Percentiles rank a stretch among this genome's conserved stretches.
These are phyloP conservation scores for Elanoides forficatus DNA, from an alignment of 2,113 vertebrate genomes.

Conservation along the genomic window DNA sequence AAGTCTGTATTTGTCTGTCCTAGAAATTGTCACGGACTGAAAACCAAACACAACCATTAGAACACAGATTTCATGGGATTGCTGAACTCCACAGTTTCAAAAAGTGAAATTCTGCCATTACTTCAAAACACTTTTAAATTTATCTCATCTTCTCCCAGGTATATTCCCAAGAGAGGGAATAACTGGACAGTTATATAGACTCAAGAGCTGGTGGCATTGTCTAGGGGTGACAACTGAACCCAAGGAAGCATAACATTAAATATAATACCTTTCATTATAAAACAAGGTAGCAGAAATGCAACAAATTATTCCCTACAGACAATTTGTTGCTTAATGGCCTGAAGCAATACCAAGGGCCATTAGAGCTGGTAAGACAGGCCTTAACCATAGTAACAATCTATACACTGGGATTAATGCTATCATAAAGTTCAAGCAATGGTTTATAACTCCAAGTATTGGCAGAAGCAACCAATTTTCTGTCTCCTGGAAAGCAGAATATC, in stretches of 20 bases:
- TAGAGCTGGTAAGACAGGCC: constrained; percentile 39
- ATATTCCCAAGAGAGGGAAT: neutral
- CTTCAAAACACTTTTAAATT: neutral
- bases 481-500: constrained; percentile 43
- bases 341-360: constrained; percentile 48
- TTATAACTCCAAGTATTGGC: constrained; percentile 50
- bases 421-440: constrained; percentile 55
- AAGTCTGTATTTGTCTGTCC: neutral
- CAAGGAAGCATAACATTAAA: neutral
- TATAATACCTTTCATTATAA: constrained; percentile 24
- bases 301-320: constrained; percentile 57
- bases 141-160: neutral
- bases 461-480: constrained; percentile 63
- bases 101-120: neutral
- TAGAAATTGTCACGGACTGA: neutral
- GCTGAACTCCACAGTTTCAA: neutral
- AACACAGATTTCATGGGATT: neutral
- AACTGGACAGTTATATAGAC: neutral
- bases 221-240: neutral
- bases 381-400: constrained; percentile 57
- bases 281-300: constrained; percentile 24
- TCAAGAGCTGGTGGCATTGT: neutral
- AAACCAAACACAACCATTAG: neutral
- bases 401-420: constrained; percentile 44
- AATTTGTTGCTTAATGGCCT: constrained; percentile 67